These are phyloP conservation scores for Nannospalax galili DNA, from an alignment of 2,113 vertebrate genomes.

Conservation along the genomic window DNA sequence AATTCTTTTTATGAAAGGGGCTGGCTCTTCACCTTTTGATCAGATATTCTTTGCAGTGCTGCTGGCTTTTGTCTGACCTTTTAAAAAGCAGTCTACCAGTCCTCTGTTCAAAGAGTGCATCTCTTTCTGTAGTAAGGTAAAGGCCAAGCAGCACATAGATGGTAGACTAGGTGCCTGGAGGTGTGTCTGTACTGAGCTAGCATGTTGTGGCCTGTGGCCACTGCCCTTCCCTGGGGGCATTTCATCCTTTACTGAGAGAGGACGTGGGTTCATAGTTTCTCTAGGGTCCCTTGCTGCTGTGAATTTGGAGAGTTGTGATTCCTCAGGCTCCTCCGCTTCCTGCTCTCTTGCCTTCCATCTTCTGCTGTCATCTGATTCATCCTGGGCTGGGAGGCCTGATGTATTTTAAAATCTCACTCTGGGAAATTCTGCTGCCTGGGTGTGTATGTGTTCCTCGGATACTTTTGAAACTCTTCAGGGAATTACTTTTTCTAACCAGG, in stretches of 20 bases:
- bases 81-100: background rate
- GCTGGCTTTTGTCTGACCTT: constrained; percentile 67
- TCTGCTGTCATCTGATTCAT: background rate
- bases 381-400: background rate
- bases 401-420: constrained; percentile 27
- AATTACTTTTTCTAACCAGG: constrained; percentile 4
- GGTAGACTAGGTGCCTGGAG: background rate
- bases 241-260: background rate
- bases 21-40: background rate
- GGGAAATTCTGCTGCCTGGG: background rate
- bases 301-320: background rate
- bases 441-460: background rate
- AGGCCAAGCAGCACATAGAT: background rate
- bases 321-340: background rate
- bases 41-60: constrained; percentile 37
- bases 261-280: background rate
- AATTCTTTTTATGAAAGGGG: background rate
- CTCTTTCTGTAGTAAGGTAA: background rate
- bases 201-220: background rate
- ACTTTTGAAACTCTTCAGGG: background rate
- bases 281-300: background rate
- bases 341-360: background rate
- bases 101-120: background rate
- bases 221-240: background rate
- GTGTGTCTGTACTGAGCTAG: too few species aligned